Conservation (phyloP, 2,113 vertebrate species). For the Callipepla squamata region DNA sequence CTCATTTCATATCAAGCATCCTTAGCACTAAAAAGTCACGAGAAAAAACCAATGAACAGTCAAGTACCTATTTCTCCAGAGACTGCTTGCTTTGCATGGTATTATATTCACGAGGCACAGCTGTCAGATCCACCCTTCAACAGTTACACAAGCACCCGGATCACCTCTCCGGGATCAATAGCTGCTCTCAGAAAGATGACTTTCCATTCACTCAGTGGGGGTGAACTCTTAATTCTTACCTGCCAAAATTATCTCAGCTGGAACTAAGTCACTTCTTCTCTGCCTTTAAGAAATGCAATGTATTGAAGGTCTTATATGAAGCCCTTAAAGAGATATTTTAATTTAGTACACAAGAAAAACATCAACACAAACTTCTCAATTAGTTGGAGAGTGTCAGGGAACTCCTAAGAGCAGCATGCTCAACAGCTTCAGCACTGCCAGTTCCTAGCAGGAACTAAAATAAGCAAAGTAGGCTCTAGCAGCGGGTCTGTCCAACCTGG, state of each 20-base stretch:
- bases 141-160: background rate
- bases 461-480: background rate
- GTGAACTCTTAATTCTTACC: background rate
- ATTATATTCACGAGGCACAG: background rate
- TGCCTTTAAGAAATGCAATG: background rate
- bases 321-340: background rate
- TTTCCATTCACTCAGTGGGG: background rate
- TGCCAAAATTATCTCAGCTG: background rate
- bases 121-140: background rate
- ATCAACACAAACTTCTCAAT: background rate
- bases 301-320: background rate
- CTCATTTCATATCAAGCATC: accelerated
- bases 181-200: background rate
- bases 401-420: accelerated
- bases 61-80: accelerated
- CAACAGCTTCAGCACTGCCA: background rate
- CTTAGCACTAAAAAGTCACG: background rate
- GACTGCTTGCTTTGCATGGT: accelerated
- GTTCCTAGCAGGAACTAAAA: too few relatives aligned
- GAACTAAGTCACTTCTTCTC: background rate
- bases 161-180: background rate
- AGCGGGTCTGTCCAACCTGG: background rate
- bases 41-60: background rate
- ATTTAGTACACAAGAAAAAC: background rate
- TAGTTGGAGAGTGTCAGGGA: background rate